A percentile compares a stretch with the other conserved stretches of the same genome.
phyloP scores from a whole-genome alignment of 2,797 vertebrate species.

The Myiotriccus ornatus region DNA sequence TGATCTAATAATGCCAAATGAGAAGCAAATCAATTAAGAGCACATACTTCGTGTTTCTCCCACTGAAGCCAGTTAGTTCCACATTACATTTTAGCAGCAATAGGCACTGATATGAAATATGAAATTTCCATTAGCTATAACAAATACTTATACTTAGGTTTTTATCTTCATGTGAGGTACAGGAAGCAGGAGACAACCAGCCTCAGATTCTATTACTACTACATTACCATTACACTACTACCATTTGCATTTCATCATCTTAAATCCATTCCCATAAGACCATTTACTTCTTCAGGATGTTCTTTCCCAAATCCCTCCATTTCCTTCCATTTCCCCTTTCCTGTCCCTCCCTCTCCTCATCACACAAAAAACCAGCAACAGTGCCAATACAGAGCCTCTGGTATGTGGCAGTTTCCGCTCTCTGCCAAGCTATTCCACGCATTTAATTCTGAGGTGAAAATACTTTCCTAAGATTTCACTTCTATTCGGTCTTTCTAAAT shows the following conservation, averaged over 20 bases:
- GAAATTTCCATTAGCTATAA: background rate
- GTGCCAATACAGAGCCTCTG: background rate
- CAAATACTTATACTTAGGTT: background rate
- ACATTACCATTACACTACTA: background rate
- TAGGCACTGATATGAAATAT: background rate
- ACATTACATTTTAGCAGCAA: background rate
- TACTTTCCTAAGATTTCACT: background rate
- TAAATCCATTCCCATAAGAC: background rate
- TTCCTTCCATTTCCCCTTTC: background rate
- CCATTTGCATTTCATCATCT: background rate
- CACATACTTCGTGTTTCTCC: background rate
- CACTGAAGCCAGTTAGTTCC: background rate
- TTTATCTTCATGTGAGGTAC: background rate
- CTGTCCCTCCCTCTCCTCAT: background rate
- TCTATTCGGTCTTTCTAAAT: background rate
- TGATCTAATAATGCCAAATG: background rate
- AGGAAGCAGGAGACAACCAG: background rate
- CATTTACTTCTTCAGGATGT: background rate
- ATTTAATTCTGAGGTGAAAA: slow-evolving; percentile 39
- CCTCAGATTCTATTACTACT: background rate
- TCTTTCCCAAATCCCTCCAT: background rate
- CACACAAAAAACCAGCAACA: background rate
- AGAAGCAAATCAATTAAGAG: slow-evolving; percentile 10
- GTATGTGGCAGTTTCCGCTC: background rate
- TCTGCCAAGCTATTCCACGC: slow-evolving; percentile 20